Conservation (phyloP, 2,797 vertebrate species). For the Toxotes lorentzi region DNA sequence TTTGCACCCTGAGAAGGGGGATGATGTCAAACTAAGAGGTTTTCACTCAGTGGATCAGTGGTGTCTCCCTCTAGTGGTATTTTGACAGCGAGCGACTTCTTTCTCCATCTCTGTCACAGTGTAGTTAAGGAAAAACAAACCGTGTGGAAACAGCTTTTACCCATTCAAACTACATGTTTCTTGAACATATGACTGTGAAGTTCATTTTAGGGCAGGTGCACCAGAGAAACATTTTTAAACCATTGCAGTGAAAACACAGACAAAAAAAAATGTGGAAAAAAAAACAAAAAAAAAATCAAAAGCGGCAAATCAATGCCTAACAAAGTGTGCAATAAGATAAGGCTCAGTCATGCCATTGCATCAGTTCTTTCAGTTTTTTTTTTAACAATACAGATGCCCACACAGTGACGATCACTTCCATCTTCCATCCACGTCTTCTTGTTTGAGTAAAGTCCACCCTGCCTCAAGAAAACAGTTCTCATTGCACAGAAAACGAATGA, state of each 20-base stretch:
- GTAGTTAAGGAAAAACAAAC: not conserved
- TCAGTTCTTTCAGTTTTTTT: slow-evolving; percentile 15
- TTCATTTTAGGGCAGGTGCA: slow-evolving; percentile 2
- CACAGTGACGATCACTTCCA: slow-evolving; percentile 3
- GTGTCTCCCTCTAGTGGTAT: slow-evolving; percentile 59
- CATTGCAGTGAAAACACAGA: slow-evolving; percentile 12
- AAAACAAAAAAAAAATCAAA: not conserved
- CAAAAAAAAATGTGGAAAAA: not conserved
- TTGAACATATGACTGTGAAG: slow-evolving; percentile 18
- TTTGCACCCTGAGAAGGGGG: slow-evolving; percentile 8
- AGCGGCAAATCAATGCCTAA: slow-evolving; percentile 49
- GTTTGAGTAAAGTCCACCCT: slow-evolving; percentile 27
- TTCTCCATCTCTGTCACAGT: slow-evolving; percentile 26
- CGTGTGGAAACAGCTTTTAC: not conserved
- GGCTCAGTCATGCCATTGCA: slow-evolving; percentile 56
- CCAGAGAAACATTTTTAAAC: slow-evolving; percentile 13
- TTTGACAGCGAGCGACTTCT: not conserved
- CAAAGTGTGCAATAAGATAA: slow-evolving; percentile 39
- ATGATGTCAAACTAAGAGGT: not conserved
- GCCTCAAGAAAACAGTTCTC: slow-evolving; percentile 22
- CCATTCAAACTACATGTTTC: not conserved
- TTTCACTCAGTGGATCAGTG: slow-evolving; percentile 27
- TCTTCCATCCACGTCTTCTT: slow-evolving; percentile 1
- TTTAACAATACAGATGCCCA: not conserved
- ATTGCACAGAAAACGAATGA: not conserved